These are phyloP conservation scores for Volucella zonaria DNA, from an alignment of 2,888 invertebrate species.

Conservation along the genomic window DNA sequence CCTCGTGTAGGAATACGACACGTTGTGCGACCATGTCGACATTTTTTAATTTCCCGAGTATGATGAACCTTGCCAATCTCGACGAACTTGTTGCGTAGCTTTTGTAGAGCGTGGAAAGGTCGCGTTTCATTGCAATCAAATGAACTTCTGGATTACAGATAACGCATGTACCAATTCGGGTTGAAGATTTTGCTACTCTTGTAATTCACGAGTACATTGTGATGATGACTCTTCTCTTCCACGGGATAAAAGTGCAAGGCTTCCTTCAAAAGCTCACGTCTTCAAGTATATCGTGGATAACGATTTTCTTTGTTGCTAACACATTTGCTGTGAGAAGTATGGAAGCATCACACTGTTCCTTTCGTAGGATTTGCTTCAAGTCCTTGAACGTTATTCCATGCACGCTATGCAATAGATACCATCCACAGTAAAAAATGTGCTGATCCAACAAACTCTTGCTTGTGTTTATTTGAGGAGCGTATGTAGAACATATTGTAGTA, in stretches of 20 bases:
- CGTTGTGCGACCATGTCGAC: slow-evolving; percentile 98
- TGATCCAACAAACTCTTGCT: slow-evolving; percentile 96
- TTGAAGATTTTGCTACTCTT: slow-evolving; percentile 99
- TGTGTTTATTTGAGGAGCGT: slow-evolving; percentile 96
- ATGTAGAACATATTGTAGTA: slow-evolving; percentile 99
- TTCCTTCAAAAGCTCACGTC: slow-evolving; percentile 94
- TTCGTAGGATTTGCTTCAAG: slow-evolving; percentile 97
- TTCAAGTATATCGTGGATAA: slow-evolving; percentile 92
- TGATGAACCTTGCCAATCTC: slow-evolving; percentile 97
- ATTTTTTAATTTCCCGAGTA: slow-evolving; percentile 95
- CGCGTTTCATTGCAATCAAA: slow-evolving; percentile 95
- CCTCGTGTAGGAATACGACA: slow-evolving; percentile 98
- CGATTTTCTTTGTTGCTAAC: slow-evolving; percentile 99
- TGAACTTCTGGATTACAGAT: slow-evolving; percentile 98
- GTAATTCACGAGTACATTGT: slow-evolving; percentile 98
- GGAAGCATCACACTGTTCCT: slow-evolving; percentile 99
- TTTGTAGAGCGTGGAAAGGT: slow-evolving; percentile 93
- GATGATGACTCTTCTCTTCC: slow-evolving; percentile 92
- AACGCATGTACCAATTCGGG: slow-evolving; percentile 96
- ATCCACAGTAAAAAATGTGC: slow-evolving; percentile 98
- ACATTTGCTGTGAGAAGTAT: slow-evolving; percentile 99
- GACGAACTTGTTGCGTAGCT: slow-evolving; percentile 95
- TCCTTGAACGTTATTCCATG: slow-evolving; percentile 99
- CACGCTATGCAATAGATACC: slow-evolving; percentile 99
- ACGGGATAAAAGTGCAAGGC: slow-evolving; percentile 98